These are phyloP conservation scores for Erpornis zantholeuca DNA, from an alignment of 2,113 vertebrate species.

Conservation along the genomic window DNA sequence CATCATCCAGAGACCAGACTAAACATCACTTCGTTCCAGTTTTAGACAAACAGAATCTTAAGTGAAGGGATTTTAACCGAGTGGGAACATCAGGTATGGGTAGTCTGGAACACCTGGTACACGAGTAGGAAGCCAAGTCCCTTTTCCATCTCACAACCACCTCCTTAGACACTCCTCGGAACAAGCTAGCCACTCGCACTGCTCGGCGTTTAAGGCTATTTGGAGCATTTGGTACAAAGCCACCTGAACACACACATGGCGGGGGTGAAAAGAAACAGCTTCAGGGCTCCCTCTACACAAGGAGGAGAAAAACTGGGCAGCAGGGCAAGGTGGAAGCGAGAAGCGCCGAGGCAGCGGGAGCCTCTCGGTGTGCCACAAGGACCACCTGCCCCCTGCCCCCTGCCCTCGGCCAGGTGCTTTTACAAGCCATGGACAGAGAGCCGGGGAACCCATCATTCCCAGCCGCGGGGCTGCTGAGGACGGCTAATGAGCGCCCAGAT, in stretches of 20 bases:
- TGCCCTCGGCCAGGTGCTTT: not conserved
- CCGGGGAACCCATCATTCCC: fast-evolving
- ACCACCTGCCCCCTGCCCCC: fast-evolving
- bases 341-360: not conserved
- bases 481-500: not conserved
- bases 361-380: fast-evolving
- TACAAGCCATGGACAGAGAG: too few species aligned
- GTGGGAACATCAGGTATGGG: fast-evolving
- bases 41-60: not conserved
- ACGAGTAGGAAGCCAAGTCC: not conserved
- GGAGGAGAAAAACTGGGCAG: fast-evolving
- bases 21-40: not conserved
- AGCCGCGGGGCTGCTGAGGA: not conserved
- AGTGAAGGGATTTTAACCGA: not conserved
- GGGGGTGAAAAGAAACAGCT: not conserved
- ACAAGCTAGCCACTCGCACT: not conserved
- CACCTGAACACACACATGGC: not conserved
- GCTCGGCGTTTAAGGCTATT: not conserved
- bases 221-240: not conserved
- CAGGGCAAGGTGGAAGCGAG: fast-evolving
- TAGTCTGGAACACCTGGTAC: not conserved
- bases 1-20: not conserved
- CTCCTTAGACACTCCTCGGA: not conserved
- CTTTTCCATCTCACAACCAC: not conserved
- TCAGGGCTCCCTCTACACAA: fast-evolving